Evolutionary conservation across 2,888 invertebrate genomes (phyloP), one percentile per base, ranked within the genome.

Genomic region (Muschampia plurimacula): DNA sequence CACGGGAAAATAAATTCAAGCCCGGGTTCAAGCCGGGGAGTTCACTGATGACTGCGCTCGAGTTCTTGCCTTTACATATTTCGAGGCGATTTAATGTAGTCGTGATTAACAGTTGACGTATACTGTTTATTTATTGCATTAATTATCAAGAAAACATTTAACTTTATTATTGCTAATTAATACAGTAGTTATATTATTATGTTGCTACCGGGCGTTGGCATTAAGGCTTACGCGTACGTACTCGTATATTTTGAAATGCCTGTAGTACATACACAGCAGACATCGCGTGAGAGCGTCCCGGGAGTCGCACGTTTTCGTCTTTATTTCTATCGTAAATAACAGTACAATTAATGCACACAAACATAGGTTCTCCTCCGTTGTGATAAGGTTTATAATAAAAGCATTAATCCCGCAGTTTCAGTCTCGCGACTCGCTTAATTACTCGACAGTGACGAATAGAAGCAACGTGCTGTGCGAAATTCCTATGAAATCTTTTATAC

Each of bases 381-480:
- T n/a, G 36, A 76, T 84, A 86, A 75, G 78, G 82, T 77, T 68
- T 70, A 79, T 67, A 60, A 59, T 75, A 69, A 67, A 55, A 13
- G 75, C 46, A 71, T 73, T 75, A 72, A 65, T 70, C 67, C 76
- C 79, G 82, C 77, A 74, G 80, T 81, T 76, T 81, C 77, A 75
- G 74, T 73, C 71, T 76, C 74, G 76, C 79, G 82, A 81, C 75
- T 81, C 81, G 83, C 78, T 86, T 90, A 91, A 92, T 89, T 89
- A 88, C 82, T 84, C 81, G 84, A 86, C 89, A 84, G 86, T 88
- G 89, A 91, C 89, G 89, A 87, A 90, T 88, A 82, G 83, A 84
- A 83, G 82, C 83, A 81, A 85, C 86, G 87, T 88, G 89, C 82
- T 86, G 87, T 89, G 90, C 85, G 88, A 90, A 91, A 90, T 90